These are phyloP conservation scores for Tipula confusa DNA, from an alignment of 2,888 invertebrate species.

Conservation along the genomic window DNA sequence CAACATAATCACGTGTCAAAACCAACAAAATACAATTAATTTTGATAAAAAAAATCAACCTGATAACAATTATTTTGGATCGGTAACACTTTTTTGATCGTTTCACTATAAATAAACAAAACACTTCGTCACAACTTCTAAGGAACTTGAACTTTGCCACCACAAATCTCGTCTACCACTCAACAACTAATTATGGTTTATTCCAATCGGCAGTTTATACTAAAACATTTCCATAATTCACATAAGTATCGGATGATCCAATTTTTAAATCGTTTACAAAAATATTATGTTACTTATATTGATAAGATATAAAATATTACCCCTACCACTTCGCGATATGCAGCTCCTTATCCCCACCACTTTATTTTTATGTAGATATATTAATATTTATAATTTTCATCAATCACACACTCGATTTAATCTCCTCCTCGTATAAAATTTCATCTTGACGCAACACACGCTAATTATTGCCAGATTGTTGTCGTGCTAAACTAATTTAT, in stretches of 20 bases:
- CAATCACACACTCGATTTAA: too few species aligned
- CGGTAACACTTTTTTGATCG: neutral
- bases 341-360: too few species aligned
- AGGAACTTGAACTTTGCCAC: too few species aligned
- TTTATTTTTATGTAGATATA: too few species aligned
- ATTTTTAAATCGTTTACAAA: neutral
- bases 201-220: neutral
- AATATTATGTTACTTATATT: neutral
- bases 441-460: too few species aligned
- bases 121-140: too few species aligned
- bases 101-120: neutral
- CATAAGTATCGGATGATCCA: neutral
- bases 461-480: neutral
- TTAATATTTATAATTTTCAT: too few species aligned
- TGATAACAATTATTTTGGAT: neutral
- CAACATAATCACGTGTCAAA: neutral
- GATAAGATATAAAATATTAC: neutral
- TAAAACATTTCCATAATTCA: neutral
- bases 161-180: neutral
- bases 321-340: neutral
- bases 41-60: neutral
- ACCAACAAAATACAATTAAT: neutral
- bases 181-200: neutral
- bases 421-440: too few species aligned
- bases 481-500: neutral